Evolutionary conservation across 2,797 vertebrate species (phyloP), one percentile per base, ranked within the genome.

Genomic region (Sarcoramphus papa): DNA sequence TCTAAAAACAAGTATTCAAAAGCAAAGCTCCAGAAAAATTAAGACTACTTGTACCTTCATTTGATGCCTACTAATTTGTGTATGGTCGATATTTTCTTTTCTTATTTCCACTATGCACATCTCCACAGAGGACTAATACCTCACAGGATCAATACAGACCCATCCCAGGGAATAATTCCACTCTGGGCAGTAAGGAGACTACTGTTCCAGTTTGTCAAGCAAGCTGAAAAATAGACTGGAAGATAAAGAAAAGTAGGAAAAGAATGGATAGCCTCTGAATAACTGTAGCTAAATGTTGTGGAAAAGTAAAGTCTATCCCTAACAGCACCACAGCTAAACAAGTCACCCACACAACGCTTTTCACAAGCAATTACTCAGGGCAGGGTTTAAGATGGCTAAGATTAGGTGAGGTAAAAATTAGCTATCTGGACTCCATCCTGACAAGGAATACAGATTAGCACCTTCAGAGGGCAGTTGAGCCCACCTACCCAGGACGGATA

Each of bases 311-410:
- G 78, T 21, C 62, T 37, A 6, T 17, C 50, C 65, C 22, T 31
- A 81, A 43, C n/a, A 92, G 73, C 65, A 84, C 19, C 57, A 48
- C 1, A 3, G 74, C 70, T n/a, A 86, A 41, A 62, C 27, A 2
- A 82, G 47, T 89, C 91, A 96, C 80, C 43, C 47, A 94, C 95
- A 93, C 70, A 67, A 51, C 4, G 43, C 95, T 96, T 74, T 96
- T 85, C 96, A 96, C 54, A 91, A 93, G 92, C 74, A 89, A 93
- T 91, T 92, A 95, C 88, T 89, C 83, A 84, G 59, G 69, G 65
- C 43, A 94, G 93, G 95, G 95, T 87, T 96, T 94, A 90, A 64
- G 28, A 23, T n/a, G 10, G 80, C 93, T 96, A 73, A 84, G 48
- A 94, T 95, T 88, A 95, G 63, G 51, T 12, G 75, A 94, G 67